Evolutionary conservation across 2,888 invertebrate genomes (phyloP).

Genomic region (Cosmia pyralina): DNA sequence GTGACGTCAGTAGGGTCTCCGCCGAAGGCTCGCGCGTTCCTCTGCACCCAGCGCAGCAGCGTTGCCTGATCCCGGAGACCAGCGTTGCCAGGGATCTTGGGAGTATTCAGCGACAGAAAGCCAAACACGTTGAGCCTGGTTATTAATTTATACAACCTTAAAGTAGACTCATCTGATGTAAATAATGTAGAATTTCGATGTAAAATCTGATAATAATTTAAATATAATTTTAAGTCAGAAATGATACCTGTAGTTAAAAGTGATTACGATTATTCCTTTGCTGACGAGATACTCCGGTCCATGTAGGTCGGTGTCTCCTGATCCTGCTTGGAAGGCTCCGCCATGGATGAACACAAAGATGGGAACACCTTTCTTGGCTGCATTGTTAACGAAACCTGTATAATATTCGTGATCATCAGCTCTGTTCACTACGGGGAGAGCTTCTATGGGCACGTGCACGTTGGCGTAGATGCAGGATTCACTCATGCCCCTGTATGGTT

Average conservation of each 20-base stretch:
- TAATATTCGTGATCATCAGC: slow-evolving; percentile 24
- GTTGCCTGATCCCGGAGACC: slow-evolving; percentile 70
- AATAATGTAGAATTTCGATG: neutral
- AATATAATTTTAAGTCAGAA: neutral
- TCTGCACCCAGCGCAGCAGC: slow-evolving; percentile 70
- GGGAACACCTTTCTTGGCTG: slow-evolving; percentile 65
- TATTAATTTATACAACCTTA: slow-evolving; percentile 14
- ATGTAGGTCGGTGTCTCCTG: slow-evolving; percentile 67
- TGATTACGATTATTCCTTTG: slow-evolving; percentile 71
- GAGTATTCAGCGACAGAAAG: slow-evolving; percentile 71
- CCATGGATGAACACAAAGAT: slow-evolving; percentile 82
- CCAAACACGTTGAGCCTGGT: slow-evolving; percentile 71
- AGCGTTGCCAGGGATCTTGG: slow-evolving; percentile 72
- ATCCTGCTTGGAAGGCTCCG: slow-evolving; percentile 74
- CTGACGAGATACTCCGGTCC: slow-evolving; percentile 74
- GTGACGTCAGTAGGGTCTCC: slow-evolving; percentile 68
- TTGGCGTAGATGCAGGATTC: slow-evolving; percentile 74
- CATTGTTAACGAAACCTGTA: slow-evolving; percentile 21
- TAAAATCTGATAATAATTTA: neutral
- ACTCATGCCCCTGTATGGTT: slow-evolving; percentile 59
- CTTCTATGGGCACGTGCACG: slow-evolving; percentile 66
- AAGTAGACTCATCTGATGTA: neutral
- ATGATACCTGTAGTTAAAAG: slow-evolving; percentile 74
- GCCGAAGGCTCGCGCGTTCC: slow-evolving; percentile 67
- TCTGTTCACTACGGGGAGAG: slow-evolving; percentile 19